phyloP scores from a whole-genome alignment of 2,113 vertebrate genomes.

The Solea solea region DNA sequence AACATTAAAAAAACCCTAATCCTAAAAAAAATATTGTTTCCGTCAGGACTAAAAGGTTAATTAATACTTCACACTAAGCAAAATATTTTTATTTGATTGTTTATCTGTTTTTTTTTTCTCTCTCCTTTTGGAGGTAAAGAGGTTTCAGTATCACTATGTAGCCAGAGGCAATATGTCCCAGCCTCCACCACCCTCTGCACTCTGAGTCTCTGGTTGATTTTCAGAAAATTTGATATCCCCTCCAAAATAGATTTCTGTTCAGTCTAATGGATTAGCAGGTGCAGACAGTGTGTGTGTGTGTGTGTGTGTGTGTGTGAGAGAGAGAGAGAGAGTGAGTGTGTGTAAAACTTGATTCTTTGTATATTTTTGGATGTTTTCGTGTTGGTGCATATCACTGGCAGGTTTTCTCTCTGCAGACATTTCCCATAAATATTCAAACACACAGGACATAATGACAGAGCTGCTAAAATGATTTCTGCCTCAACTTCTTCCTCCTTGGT shows the following conservation, averaged over 20 bases:
- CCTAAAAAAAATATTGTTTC: background rate
- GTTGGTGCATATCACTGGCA: background rate
- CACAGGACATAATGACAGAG: conserved; percentile 18
- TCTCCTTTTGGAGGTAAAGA: background rate
- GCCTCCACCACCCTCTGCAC: conserved; percentile 4
- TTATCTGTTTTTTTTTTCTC: background rate
- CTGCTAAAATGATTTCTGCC: conserved; percentile 7
- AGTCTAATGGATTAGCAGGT: conserved; percentile 40
- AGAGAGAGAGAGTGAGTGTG: background rate
- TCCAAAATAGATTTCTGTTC: conserved; percentile 50
- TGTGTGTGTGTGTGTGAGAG: too few species aligned
- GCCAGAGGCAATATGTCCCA: conserved; percentile 23
- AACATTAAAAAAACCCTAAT: too few species aligned
- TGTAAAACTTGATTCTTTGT: conserved; percentile 14
- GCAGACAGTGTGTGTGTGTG: conserved; percentile 16
- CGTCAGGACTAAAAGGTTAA: background rate
- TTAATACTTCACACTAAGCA: too few species aligned
- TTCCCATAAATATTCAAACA: conserved; percentile 9
- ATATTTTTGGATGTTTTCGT: conserved; percentile 26
- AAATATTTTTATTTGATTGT: background rate
- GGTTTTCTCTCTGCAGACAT: background rate
- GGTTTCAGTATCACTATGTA: conserved; percentile 20
- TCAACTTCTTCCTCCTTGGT: conserved; percentile 6
- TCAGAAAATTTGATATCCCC: conserved; percentile 49
- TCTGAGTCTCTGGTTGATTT: conserved; percentile 39